Conservation (phyloP, 2,113 vertebrate genomes). For the Dascyllus trimaculatus region DNA sequence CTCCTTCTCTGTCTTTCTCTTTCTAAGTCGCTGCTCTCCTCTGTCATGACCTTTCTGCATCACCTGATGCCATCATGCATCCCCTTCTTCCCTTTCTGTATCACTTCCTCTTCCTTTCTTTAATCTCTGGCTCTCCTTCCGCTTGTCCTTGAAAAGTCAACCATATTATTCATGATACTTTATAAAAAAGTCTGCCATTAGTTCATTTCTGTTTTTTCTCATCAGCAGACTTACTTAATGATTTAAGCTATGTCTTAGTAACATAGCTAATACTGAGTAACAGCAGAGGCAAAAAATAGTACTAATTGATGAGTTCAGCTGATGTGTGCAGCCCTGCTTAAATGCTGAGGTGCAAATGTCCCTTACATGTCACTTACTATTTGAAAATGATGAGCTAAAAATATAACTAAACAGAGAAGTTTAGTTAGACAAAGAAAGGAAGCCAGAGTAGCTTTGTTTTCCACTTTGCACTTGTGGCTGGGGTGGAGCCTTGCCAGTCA, state of each 20-base stretch:
- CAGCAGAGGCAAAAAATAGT: background rate
- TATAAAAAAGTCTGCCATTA: conserved; percentile 23
- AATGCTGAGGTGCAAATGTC: background rate
- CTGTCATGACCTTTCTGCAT: conserved; percentile 57
- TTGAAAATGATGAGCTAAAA: background rate
- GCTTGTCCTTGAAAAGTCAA: conserved; percentile 38
- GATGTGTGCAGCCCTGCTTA: background rate
- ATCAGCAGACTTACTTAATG: conserved; percentile 1
- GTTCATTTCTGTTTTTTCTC: conserved; percentile 3
- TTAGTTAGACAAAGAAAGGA: conserved; percentile 16
- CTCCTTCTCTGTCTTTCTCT: conserved; percentile 34
- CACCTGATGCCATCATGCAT: conserved; percentile 52
- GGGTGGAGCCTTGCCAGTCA: conserved; percentile 51
- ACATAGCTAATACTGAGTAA: conserved; percentile 1
- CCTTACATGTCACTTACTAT: background rate
- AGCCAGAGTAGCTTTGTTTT: conserved; percentile 17
- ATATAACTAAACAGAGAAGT: background rate
- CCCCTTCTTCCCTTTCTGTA: conserved; percentile 34
- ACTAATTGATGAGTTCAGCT: too few relatives aligned
- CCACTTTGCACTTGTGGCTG: conserved; percentile 48
- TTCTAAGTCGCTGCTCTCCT: conserved; percentile 33
- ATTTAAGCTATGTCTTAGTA: conserved; percentile 24
- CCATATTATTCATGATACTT: conserved; percentile 17
- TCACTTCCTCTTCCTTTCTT: conserved; percentile 26
- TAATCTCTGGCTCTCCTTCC: background rate